phyloP scores from a whole-genome alignment of 2,113 vertebrate species.

The Baryphthengus martii region DNA sequence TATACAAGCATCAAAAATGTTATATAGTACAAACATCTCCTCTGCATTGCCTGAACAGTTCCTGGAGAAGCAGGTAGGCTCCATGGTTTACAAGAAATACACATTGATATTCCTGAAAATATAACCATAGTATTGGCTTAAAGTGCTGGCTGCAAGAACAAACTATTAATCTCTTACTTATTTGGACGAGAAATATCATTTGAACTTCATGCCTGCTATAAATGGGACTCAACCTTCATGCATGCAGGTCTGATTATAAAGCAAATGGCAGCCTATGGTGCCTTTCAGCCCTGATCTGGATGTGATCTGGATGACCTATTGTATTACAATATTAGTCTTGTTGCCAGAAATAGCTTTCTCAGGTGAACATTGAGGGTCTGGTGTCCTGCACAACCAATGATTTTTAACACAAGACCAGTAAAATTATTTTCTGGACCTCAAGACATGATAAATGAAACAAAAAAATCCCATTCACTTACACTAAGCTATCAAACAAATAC shows the following conservation, averaged over 20 bases:
- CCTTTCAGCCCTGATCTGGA: background rate
- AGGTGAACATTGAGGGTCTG: background rate
- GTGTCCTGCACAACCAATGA: background rate
- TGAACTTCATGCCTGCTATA: background rate
- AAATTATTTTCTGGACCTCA: background rate
- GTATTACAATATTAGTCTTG: background rate
- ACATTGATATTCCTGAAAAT: rapidly evolving
- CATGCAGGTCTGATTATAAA: rapidly evolving
- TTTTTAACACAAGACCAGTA: background rate
- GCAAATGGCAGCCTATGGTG: background rate
- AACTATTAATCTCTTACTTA: background rate
- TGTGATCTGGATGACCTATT: background rate
- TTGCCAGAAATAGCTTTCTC: background rate
- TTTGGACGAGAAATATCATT: background rate
- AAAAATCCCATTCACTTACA: background rate
- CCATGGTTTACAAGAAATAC: background rate
- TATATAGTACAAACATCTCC: background rate
- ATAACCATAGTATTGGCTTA: background rate
- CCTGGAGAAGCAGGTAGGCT: background rate
- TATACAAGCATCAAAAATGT: background rate
- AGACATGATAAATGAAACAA: background rate
- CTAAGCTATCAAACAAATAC: background rate
- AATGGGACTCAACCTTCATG: background rate
- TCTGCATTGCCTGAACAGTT: rapidly evolving
- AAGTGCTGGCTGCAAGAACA: background rate